Conservation (phyloP, 2,888 invertebrate genomes). For the Stenolophus ochropezus region DNA sequence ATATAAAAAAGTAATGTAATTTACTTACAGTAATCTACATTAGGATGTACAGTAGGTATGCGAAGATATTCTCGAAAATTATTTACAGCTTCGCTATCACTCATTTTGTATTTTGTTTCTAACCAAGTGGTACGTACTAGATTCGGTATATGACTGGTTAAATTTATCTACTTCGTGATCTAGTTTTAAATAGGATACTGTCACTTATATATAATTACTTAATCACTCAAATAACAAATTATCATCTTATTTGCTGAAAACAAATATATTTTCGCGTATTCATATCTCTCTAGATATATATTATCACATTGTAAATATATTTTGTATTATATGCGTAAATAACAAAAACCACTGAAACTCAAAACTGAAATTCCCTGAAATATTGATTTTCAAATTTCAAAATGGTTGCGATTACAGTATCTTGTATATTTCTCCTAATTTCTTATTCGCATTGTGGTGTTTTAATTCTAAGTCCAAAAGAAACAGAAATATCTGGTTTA, state of each 20-base stretch:
- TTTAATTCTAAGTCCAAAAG: constrained; percentile 61
- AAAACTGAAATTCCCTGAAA: no score
- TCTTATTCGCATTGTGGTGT: constrained; percentile 61
- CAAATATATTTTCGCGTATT: not conserved
- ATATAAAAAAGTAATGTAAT: not conserved
- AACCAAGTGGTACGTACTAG: not conserved
- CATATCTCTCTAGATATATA: no score
- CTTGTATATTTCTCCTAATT: not conserved
- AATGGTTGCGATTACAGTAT: not conserved
- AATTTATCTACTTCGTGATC: not conserved
- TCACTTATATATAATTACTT: not conserved
- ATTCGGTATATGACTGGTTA: not conserved
- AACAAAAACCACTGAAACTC: no score
- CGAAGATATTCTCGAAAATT: constrained; percentile 90
- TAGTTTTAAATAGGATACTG: not conserved
- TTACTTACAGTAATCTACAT: constrained; percentile 87
- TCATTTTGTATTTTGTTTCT: not conserved
- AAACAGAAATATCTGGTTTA: constrained; percentile 69
- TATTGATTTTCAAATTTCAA: not conserved
- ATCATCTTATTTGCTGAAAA: not conserved
- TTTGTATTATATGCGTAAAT: no score
- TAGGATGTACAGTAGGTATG: constrained; percentile 91
- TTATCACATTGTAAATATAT: no score
- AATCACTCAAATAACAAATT: not conserved
- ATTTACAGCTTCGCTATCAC: constrained; percentile 78